Evolutionary conservation across 2,113 vertebrate genomes (phyloP).

Genomic region (Callopanchax toddi): DNA sequence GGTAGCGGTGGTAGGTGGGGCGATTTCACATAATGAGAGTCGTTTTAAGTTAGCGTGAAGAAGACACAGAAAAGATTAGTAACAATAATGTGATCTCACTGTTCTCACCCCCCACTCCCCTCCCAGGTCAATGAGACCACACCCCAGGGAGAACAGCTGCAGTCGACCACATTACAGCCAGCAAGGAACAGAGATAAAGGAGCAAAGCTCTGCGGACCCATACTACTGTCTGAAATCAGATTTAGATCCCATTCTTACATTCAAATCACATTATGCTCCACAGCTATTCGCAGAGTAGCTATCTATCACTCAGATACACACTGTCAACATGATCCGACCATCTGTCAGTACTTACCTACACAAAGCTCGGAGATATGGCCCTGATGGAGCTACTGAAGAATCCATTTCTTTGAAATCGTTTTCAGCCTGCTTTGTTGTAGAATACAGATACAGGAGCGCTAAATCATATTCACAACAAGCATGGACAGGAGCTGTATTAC

Average conservation of each 20-base stretch:
- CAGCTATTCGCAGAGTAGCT: slow-evolving; percentile 58
- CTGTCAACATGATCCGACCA: slow-evolving; percentile 59
- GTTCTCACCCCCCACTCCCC: too few relatives aligned
- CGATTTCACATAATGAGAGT: slow-evolving; percentile 34
- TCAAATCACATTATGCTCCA: slow-evolving; percentile 70
- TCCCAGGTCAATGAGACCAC: slow-evolving; percentile 50
- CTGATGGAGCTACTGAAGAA: slow-evolving; percentile 32
- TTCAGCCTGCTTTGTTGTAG: slow-evolving; percentile 10
- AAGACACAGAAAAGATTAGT: slow-evolving; percentile 33
- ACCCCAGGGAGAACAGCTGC: slow-evolving; percentile 49
- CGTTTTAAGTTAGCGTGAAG: slow-evolving; percentile 39
- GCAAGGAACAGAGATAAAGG: slow-evolving; percentile 59
- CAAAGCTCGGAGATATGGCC: slow-evolving; percentile 40
- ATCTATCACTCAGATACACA: slow-evolving; percentile 61
- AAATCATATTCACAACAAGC: slow-evolving; percentile 21
- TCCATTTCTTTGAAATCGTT: slow-evolving; percentile 23
- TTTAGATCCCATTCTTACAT: slow-evolving; percentile 70
- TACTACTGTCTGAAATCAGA: slow-evolving; percentile 63
- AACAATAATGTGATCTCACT: slow-evolving; percentile 48
- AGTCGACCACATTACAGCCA: slow-evolving; percentile 58
- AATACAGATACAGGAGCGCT: slow-evolving; percentile 12
- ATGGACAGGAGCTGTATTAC: background rate
- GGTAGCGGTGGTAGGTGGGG: slow-evolving; percentile 27
- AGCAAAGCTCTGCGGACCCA: slow-evolving; percentile 63
- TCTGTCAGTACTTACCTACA: slow-evolving; percentile 60